phyloP scores from a whole-genome alignment of 2,888 invertebrate genomes.

The Pseudoips prasinana region DNA sequence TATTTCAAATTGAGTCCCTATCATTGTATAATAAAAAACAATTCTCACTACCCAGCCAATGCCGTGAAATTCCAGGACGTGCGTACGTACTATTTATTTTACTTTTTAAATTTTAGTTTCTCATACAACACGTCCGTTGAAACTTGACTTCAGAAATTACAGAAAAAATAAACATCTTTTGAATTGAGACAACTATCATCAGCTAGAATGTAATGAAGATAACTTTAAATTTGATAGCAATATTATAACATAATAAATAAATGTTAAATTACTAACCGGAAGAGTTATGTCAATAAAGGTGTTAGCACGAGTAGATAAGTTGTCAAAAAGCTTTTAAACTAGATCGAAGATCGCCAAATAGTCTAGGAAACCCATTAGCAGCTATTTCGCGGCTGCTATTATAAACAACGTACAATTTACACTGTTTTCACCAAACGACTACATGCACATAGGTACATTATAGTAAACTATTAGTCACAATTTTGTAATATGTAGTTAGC shows the following conservation, averaged over 20 bases:
- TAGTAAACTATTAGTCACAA: conserved; percentile 30
- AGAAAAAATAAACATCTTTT: too few relatives aligned
- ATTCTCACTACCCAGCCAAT: too few relatives aligned
- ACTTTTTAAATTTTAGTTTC: too few relatives aligned
- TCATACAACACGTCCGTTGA: too few relatives aligned
- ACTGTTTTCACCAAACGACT: conserved; percentile 18
- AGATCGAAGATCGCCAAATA: conserved; percentile 58
- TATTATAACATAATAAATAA: conserved; percentile 9
- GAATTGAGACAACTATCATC: too few relatives aligned
- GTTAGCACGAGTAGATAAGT: conserved; percentile 55
- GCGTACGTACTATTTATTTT: too few relatives aligned
- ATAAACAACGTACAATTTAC: conserved; percentile 29
- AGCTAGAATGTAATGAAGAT: too few relatives aligned
- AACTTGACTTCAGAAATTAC: too few relatives aligned
- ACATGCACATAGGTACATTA: conserved; percentile 23
- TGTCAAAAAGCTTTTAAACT: conserved; percentile 78
- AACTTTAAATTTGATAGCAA: too few relatives aligned
- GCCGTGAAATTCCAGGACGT: too few relatives aligned
- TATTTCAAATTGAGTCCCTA: too few relatives aligned
- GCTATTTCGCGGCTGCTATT: conserved; percentile 33
- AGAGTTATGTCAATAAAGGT: conserved; percentile 39
- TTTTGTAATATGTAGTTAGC: conserved; percentile 40
- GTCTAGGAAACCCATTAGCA: conserved; percentile 65
- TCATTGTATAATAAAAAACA: too few relatives aligned
- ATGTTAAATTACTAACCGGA: conserved; percentile 25